Conservation (phyloP, 2,797 vertebrate genomes). For the Oceanodroma leucorhoa region DNA sequence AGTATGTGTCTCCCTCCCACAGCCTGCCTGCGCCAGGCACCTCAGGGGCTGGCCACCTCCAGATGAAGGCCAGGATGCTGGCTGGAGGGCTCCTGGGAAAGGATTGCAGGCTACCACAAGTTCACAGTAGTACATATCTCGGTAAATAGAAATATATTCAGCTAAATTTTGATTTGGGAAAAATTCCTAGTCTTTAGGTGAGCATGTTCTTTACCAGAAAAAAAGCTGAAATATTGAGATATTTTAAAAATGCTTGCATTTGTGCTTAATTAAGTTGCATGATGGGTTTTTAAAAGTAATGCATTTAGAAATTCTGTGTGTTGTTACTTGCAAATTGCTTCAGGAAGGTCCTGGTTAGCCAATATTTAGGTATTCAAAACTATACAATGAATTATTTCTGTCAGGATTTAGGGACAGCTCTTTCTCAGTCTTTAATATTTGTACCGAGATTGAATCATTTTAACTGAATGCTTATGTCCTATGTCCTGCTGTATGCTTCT, state of each 20-base stretch:
- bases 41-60: background rate
- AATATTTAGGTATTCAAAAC: slow-evolving; percentile 12
- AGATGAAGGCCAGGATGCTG: background rate
- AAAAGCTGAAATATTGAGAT: background rate
- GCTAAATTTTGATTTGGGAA: background rate
- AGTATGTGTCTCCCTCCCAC: background rate
- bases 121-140: background rate
- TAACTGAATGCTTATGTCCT: background rate
- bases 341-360: background rate
- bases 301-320: background rate
- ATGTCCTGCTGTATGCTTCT: background rate
- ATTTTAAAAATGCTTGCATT: background rate
- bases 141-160: background rate
- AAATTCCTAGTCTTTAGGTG: background rate
- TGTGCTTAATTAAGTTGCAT: background rate
- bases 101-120: background rate
- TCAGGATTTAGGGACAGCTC: background rate
- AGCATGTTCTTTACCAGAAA: background rate
- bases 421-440: background rate
- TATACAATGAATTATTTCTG: background rate
- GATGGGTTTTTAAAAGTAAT: background rate
- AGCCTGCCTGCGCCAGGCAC: fast-evolving
- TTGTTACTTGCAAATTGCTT: background rate
- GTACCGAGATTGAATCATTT: background rate
- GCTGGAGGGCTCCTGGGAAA: background rate